phyloP scores from a whole-genome alignment of 2,113 vertebrate species.

The Hippoglossus stenolepis region DNA sequence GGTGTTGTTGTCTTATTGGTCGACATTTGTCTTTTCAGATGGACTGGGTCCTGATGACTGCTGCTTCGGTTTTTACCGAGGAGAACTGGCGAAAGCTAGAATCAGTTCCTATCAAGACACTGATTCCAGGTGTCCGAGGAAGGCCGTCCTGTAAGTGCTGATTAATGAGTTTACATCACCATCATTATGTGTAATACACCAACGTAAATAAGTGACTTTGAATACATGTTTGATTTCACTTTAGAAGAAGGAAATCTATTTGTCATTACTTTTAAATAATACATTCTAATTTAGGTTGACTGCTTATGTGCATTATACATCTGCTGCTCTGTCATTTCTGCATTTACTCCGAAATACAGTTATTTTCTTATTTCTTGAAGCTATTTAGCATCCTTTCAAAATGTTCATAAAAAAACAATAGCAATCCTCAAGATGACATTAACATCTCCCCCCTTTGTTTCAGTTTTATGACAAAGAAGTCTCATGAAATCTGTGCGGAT shows the following conservation, averaged over 20 bases:
- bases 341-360: too few species aligned
- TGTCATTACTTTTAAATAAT: too few species aligned
- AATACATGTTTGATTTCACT: too few species aligned
- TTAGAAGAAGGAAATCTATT: too few species aligned
- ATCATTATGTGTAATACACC: too few species aligned
- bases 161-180: background rate
- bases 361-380: too few species aligned
- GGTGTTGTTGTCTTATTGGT: too few species aligned
- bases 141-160: constrained; percentile 65
- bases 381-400: too few species aligned
- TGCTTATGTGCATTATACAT: too few species aligned
- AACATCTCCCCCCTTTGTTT: background rate
- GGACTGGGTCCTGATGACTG: constrained; percentile 26
- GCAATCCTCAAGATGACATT: background rate
- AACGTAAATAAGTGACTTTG: too few species aligned
- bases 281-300: too few species aligned
- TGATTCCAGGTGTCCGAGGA: constrained; percentile 6
- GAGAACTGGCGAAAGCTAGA: rapidly evolving
- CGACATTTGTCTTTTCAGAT: constrained; percentile 7
- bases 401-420: background rate
- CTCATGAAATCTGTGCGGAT: constrained; percentile 41
- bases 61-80: constrained; percentile 54
- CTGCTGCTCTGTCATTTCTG: too few species aligned
- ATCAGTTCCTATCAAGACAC: constrained; percentile 9
- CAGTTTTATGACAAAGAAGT: constrained; percentile 49